Evolutionary conservation across 2,797 vertebrate genomes (phyloP).

Genomic region (Propithecus deckenii): DNA sequence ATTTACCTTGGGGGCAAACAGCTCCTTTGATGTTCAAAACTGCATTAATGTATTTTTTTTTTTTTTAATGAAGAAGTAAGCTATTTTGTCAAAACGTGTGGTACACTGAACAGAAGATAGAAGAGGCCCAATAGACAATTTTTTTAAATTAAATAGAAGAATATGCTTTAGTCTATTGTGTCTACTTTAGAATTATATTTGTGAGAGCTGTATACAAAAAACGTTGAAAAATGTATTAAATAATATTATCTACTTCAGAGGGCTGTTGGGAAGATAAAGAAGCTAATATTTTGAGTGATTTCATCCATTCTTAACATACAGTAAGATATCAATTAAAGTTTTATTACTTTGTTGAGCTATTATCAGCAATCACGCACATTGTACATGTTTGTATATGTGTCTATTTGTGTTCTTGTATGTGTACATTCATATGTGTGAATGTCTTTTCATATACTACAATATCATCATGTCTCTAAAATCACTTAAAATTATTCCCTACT

Average conservation of each 20-base stretch:
- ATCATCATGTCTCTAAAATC: not conserved
- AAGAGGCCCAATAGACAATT: not conserved
- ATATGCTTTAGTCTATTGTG: not conserved
- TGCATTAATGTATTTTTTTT: not conserved
- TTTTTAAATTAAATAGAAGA: not conserved
- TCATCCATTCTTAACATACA: not conserved
- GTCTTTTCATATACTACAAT: not conserved
- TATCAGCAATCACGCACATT: not conserved
- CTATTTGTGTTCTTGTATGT: not conserved
- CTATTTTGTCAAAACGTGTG: not conserved
- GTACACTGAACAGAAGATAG: not conserved
- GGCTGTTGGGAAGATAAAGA: not conserved
- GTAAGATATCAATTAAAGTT: not conserved
- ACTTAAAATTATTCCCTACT: not conserved
- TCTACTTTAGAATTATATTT: not conserved
- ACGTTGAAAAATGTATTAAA: not conserved
- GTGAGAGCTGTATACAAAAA: not conserved
- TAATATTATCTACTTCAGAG: not conserved
- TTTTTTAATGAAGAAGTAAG: not conserved
- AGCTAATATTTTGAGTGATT: not conserved
- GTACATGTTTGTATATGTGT: not conserved
- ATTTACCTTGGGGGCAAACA: not conserved
- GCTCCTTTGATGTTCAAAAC: not conserved
- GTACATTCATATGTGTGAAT: not conserved
- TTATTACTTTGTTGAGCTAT: not conserved